Evolutionary conservation across 2,888 invertebrate genomes (phyloP).

Genomic region (Alviniconcha strummeri): DNA sequence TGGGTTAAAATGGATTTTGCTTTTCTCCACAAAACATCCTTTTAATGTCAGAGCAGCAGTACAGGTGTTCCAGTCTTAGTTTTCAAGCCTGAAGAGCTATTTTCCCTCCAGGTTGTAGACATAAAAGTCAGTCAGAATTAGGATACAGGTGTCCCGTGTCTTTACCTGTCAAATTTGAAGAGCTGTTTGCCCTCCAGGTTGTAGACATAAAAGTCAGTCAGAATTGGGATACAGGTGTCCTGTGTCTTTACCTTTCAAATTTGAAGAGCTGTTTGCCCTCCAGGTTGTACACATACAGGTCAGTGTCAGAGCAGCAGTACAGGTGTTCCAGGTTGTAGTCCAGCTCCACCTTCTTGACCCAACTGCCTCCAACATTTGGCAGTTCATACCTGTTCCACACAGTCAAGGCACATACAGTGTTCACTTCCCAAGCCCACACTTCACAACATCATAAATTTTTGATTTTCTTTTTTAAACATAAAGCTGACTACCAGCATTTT

Average conservation of each 20-base stretch:
- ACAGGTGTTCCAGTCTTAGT: conserved; percentile 8
- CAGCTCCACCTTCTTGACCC: conserved; percentile 71
- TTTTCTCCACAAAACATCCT: too few relatives aligned
- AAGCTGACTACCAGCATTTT: too few relatives aligned
- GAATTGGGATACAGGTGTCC: conserved; percentile 72
- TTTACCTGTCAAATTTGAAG: conserved; percentile 56
- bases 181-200: conserved; percentile 68
- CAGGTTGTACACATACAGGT: conserved; percentile 69
- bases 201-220: conserved; percentile 69
- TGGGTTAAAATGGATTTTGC: too few relatives aligned
- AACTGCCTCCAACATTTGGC: conserved; percentile 69
- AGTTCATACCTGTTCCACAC: conserved; percentile 36
- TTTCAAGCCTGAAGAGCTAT: conserved; percentile 61
- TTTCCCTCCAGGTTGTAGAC: conserved; percentile 69
- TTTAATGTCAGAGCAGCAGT: neutral
- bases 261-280: conserved; percentile 67
- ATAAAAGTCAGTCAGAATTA: conserved; percentile 70
- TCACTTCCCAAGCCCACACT: too few relatives aligned
- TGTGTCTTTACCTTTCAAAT: conserved; percentile 45
- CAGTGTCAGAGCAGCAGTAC: conserved; percentile 72
- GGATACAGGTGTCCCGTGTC: conserved; percentile 67
- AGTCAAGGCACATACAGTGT: neutral
- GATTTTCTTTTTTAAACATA: too few relatives aligned
- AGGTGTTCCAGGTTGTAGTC: conserved; percentile 67
- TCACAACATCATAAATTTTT: too few relatives aligned